Conservation (phyloP, 2,888 invertebrate genomes). For the Cataglyphis livida region DNA sequence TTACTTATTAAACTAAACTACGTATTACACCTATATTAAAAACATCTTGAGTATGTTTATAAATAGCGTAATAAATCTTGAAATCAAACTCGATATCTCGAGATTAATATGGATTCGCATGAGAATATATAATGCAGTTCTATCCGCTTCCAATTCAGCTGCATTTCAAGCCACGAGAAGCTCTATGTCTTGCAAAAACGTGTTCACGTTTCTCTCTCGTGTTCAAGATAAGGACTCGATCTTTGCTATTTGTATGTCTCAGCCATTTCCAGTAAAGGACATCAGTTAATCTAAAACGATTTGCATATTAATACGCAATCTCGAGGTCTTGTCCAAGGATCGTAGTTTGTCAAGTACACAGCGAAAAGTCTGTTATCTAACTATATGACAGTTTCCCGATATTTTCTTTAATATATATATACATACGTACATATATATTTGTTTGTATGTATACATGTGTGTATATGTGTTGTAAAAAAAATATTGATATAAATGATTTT, state of each 20-base stretch:
- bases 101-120: neutral
- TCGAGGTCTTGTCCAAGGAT: neutral
- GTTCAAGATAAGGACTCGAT: neutral
- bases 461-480: too few species aligned
- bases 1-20: too few species aligned
- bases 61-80: slow-evolving; percentile 13
- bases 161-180: slow-evolving; percentile 1
- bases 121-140: slow-evolving; percentile 22
- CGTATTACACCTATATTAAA: neutral
- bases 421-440: too few species aligned
- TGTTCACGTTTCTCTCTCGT: slow-evolving; percentile 20
- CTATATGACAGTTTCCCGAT: neutral
- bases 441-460: too few species aligned
- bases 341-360: neutral
- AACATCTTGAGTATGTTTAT: neutral
- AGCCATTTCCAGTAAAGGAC: slow-evolving; percentile 14
- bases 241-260: slow-evolving; percentile 22
- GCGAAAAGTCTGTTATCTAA: neutral
- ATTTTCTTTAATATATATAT: neutral
- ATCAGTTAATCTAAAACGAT: slow-evolving; percentile 14
- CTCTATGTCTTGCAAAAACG: slow-evolving; percentile 6
- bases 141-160: neutral
- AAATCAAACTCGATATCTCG: neutral
- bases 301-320: slow-evolving; percentile 38
- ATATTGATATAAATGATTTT: too few species aligned